Base-by-base conservation (phyloP, 2,888 invertebrate species). In the Amiota minor region DNA sequence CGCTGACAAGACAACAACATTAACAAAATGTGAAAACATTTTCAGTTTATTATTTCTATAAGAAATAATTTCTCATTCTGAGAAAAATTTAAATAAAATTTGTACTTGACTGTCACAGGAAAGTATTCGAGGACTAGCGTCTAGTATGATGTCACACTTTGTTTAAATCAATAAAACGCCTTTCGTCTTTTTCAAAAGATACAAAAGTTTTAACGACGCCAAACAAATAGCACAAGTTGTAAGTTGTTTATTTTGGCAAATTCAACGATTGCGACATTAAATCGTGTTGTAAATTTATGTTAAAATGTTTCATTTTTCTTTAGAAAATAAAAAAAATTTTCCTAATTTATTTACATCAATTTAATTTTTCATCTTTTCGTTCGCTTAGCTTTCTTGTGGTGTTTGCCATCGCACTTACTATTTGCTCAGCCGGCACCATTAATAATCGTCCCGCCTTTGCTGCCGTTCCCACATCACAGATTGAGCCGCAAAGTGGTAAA, bases 361-460 rank as follows among this genome's bases (percentile, higher is more conserved):
- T 49, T 49, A 11, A 35, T 70, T 61, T 68, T 56, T 62, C 62
- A 9, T 76, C 67, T 75, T 73, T 78, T 72, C 35, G 35, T 35
- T 35, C 35, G 6, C 61, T 78, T 78, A 88, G 89, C 77, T 78
- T 82, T 71, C 75, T 87, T 74, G 84, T 81, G 77, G 74, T 86
- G 56, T 70, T 88, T 72, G 74, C 85, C 50, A 67, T 84, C 56
- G 75, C 87, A 74, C 79, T 83, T 55, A 82, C 79, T 77, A 75
- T 85, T 65, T 88, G 87, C 78, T 88, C 82, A 50, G 88, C 88
- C 75, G 88, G 88, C 77, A 89, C 89, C 9, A 70, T 87, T 12
- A 84, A 84, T 73, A 81, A 85, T 74, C 85, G 89, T 72, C 86
- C 87, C 72, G 86, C 85, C 9, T 85, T 88, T 74, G 2, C 35